These are phyloP conservation scores for Leptothorax acervorum DNA, from an alignment of 2,888 invertebrate species.

Conservation along the genomic window DNA sequence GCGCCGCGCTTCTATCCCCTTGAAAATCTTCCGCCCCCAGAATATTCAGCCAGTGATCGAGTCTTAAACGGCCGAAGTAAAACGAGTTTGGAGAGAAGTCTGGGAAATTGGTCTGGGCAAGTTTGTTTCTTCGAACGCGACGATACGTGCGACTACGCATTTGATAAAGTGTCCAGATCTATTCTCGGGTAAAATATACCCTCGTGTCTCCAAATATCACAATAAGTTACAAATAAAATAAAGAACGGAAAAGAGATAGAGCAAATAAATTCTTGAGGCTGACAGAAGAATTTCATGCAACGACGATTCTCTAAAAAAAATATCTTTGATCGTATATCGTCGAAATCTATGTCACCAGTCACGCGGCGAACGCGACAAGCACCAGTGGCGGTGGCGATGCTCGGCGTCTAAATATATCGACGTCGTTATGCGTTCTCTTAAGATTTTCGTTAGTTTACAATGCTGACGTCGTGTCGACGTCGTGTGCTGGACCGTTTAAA, in stretches of 20 bases:
- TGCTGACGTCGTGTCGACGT: slow-evolving; percentile 27
- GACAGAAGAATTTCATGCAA: not conserved
- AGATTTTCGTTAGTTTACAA: slow-evolving; percentile 72
- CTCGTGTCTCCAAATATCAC: not conserved
- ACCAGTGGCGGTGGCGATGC: slow-evolving; percentile 70
- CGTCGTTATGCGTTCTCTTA: slow-evolving; percentile 69
- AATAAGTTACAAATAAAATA: not conserved
- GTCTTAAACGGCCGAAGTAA: not conserved
- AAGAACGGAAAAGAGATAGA: not conserved
- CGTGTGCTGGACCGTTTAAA: not conserved
- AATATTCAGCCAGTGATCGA: not conserved
- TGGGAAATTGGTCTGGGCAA: not conserved
- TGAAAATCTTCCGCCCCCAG: not conserved
- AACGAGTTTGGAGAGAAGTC: not conserved
- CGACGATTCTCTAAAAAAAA: not conserved
- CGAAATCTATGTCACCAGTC: slow-evolving; percentile 76
- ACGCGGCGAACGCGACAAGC: slow-evolving; percentile 71
- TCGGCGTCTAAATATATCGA: slow-evolving; percentile 79
- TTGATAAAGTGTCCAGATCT: not conserved
- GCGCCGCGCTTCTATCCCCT: not conserved
- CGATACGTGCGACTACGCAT: not conserved
- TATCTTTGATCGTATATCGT: slow-evolving; percentile 54
- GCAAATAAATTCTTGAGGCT: not conserved
- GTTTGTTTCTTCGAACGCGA: not conserved
- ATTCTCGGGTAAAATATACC: not conserved